Evolutionary conservation across 1,140 invertebrate genomes (phyloP), one percentile per base, ranked within the genome.

Genomic region (Paraescarpia echinospica): DNA sequence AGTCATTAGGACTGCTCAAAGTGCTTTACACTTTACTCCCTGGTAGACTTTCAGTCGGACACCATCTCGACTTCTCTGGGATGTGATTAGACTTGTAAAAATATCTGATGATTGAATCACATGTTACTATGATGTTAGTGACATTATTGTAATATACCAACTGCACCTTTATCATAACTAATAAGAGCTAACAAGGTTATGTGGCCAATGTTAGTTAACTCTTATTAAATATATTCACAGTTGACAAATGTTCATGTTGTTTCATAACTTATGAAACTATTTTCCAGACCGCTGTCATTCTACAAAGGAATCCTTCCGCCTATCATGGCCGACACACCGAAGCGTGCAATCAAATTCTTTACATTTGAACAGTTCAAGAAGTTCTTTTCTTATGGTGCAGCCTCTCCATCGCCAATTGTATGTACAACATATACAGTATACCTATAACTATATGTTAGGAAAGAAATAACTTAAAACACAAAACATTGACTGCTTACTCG

Each of bases 261-360:
- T 77, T 27, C 59, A 18, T 31, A 77, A 22, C 0, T 77, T 77
- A 12, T 27, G 22, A 77, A 31, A 77, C 59, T 77, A 31, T 92
- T 34, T 97, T 92, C 97, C 98, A 95, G 95, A 34, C 51, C 94
- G 35, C 89, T 96, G 35, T 95, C 95, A 35, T 98, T 98, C 96
- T 99, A 98, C 97, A 99, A 99, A 97, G 98, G 98, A 93, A 98
- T 99, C 94, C 94, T 99, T 93, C 98, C 98, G 4, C 98, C 98
- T 18, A 97, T 99, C 94, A 95, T 99, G 92, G 98, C 98, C n/a
- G 98, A 99, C 96, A 99, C 98, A 48, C 98, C 98, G 9, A 99
- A 99, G 96, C 95, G 98, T 95, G 98, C 98, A 91, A 97, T 98
- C 0, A 99, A 99, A 96, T 99, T 99, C 96, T 97, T 98, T 94